A percentile compares a stretch with the other conserved stretches of the same genome.
These are phyloP conservation scores for Holothuria glaberrima DNA, from an alignment of 35 echinoderm and acorn worm genomes.

Conservation along the genomic window DNA sequence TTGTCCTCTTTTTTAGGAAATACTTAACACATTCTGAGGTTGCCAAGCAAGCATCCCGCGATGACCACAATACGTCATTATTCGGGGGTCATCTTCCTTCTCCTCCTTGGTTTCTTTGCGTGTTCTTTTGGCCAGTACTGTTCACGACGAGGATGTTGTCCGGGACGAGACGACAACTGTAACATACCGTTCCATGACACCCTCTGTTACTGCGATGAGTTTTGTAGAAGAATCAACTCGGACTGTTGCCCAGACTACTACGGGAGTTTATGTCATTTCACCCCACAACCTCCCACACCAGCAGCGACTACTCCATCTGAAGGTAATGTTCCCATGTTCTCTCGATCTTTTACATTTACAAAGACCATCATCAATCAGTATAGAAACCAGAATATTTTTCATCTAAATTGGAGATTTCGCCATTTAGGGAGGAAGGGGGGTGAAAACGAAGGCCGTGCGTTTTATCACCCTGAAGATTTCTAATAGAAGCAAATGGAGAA, in stretches of 20 bases:
- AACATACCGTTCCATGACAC: constrained; percentile 51
- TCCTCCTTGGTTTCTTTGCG: neutral
- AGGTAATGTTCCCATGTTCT: too few species aligned
- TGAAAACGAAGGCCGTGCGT: too few species aligned
- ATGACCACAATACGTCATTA: constrained; percentile 1
- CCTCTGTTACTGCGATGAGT: constrained; percentile 82
- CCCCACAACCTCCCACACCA: neutral
- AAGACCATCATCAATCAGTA: too few species aligned
- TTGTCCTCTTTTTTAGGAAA: too few species aligned
- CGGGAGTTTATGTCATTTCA: constrained; percentile 18
- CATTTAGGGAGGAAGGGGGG: too few species aligned
- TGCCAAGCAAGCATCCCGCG: neutral
- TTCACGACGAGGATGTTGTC: constrained; percentile 69
- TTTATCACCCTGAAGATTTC: too few species aligned
- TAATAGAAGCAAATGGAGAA: too few species aligned
- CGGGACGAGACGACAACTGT: constrained; percentile 71
- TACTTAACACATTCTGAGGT: too few species aligned
- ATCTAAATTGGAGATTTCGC: too few species aligned
- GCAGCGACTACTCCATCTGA: neutral
- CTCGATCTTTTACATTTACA: too few species aligned
- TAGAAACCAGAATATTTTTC: too few species aligned
- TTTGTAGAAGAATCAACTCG: constrained; percentile 54
- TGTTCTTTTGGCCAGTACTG: constrained; percentile 62
- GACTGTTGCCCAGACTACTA: constrained; percentile 84
- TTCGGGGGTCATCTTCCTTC: neutral